Evolutionary conservation across 2,888 invertebrate species (phyloP).

Genomic region (Latheticus oryzae): DNA sequence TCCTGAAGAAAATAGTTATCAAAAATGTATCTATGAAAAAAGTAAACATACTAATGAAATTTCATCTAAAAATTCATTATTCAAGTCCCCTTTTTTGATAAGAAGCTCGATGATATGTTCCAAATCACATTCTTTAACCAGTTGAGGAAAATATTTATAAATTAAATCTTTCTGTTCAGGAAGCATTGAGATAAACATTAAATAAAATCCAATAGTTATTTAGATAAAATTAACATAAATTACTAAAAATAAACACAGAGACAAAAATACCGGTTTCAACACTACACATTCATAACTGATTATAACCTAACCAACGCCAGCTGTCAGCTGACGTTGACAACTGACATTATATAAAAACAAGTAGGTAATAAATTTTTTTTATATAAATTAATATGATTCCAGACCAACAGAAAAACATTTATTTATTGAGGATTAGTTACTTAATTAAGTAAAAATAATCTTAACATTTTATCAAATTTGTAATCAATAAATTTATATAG

Average conservation of each 20-base stretch:
- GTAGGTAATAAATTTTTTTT: no score
- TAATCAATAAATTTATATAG: slow-evolving; percentile 28
- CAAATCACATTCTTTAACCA: slow-evolving; percentile 26
- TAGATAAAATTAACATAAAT: slow-evolving; percentile 13
- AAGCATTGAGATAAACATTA: slow-evolving; percentile 19
- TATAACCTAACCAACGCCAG: slow-evolving; percentile 1
- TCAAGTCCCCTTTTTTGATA: slow-evolving; percentile 7
- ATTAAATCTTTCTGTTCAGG: slow-evolving; percentile 37
- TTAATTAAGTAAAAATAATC: no score
- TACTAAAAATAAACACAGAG: slow-evolving; percentile 5
- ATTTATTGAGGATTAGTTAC: no score
- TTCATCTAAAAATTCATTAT: slow-evolving; percentile 5
- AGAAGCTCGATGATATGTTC: slow-evolving; percentile 19
- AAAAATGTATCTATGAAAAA: not conserved
- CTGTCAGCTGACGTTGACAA: slow-evolving; percentile 3
- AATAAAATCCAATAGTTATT: slow-evolving; percentile 3
- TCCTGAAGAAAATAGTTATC: slow-evolving; percentile 17
- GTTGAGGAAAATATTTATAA: slow-evolving; percentile 33
- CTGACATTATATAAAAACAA: no score
- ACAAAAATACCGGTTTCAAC: no score
- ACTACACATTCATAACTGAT: slow-evolving; percentile 3
- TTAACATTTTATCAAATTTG: no score
- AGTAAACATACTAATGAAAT: slow-evolving; percentile 3
- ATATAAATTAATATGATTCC: no score
- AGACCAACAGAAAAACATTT: no score